Percentiles rank a stretch among this genome's conserved stretches.
These are phyloP conservation scores for Mycalesis mineus DNA, from an alignment of 2,888 invertebrate species.

Conservation along the genomic window DNA sequence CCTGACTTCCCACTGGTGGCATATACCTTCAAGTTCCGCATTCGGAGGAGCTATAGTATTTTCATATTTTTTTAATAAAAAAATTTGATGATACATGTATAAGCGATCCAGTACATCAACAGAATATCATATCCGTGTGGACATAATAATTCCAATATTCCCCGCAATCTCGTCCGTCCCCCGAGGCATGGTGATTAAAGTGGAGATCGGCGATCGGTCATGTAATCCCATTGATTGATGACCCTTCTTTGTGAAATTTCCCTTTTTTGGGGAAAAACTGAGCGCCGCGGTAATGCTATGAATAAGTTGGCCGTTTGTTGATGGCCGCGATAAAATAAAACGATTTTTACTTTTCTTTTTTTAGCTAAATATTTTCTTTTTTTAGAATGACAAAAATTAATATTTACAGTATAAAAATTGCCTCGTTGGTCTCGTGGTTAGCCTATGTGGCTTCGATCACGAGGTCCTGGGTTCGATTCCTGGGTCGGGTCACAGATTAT, in stretches of 20 bases:
- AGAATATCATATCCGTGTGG: not conserved
- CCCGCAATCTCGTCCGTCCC: conserved; percentile 10
- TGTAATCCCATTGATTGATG: conserved; percentile 70
- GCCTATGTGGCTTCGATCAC: too few species aligned
- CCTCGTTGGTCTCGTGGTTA: too few species aligned
- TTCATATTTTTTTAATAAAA: too few species aligned
- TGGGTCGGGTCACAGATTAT: too few species aligned
- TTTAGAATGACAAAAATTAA: not conserved
- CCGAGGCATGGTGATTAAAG: conserved; percentile 61
- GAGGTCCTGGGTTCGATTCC: too few species aligned
- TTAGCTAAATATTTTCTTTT: not conserved
- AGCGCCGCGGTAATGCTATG: conserved; percentile 34
- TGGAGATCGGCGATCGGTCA: conserved; percentile 41
- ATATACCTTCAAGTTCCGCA: too few species aligned
- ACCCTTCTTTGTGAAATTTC: conserved; percentile 53
- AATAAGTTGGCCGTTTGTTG: conserved; percentile 33
- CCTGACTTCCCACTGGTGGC: too few species aligned
- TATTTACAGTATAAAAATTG: too few species aligned
- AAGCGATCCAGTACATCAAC: too few species aligned
- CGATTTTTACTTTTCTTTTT: not conserved
- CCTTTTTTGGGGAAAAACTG: conserved; percentile 57
- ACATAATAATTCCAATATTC: conserved; percentile 21
- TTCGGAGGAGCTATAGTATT: too few species aligned
- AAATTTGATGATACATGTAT: too few species aligned
- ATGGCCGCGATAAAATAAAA: conserved; percentile 13